Percentiles rank a stretch among this genome's conserved stretches.
phyloP scores from a whole-genome alignment of 2,113 vertebrate genomes.

The Mobula hypostoma region DNA sequence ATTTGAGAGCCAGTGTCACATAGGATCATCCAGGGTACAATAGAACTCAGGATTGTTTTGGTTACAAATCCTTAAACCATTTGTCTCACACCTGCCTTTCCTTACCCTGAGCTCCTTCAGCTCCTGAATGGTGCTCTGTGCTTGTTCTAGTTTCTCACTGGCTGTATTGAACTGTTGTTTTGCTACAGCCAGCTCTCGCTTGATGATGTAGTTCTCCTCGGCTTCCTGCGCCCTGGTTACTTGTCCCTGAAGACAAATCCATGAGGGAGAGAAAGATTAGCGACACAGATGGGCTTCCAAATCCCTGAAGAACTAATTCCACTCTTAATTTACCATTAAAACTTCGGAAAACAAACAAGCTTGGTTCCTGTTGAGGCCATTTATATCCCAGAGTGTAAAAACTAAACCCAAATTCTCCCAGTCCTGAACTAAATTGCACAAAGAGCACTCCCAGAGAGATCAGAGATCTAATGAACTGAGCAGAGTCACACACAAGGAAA shows the following conservation, averaged over 20 bases:
- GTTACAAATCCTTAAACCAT: background rate
- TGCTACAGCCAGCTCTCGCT: constrained; percentile 80
- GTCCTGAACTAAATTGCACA: background rate
- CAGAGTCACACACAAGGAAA: background rate
- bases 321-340: background rate
- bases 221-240: constrained; percentile 88
- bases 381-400: background rate
- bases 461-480: constrained; percentile 24
- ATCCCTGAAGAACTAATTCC: background rate
- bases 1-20: background rate
- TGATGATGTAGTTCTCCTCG: constrained; percentile 90
- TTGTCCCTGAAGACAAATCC: constrained; percentile 68
- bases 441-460: background rate
- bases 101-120: constrained; percentile 77
- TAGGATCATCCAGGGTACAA: background rate
- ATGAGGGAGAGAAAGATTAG: constrained; percentile 21
- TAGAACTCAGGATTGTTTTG: background rate
- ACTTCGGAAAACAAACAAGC: background rate
- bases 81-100: background rate
- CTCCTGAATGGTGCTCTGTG: constrained; percentile 76
- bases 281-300: background rate
- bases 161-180: constrained; percentile 74
- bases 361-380: background rate
- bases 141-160: constrained; percentile 74
- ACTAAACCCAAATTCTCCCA: background rate